These are phyloP conservation scores for Tetramorium simillimum DNA, from an alignment of 1,140 invertebrate genomes.

Conservation along the genomic window DNA sequence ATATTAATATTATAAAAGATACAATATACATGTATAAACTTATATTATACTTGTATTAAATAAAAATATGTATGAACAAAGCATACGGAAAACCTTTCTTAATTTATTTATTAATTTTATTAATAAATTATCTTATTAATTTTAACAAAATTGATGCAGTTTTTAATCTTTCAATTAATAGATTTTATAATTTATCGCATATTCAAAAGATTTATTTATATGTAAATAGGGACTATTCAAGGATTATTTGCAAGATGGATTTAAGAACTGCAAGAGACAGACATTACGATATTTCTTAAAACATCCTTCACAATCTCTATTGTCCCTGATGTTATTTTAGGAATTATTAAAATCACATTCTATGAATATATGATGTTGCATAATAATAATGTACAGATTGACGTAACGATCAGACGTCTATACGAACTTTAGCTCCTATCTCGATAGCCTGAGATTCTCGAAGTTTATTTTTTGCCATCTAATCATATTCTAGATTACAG, in stretches of 20 bases:
- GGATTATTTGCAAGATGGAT: not conserved
- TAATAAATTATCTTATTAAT: not conserved
- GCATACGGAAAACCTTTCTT: not conserved
- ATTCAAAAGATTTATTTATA: not conserved
- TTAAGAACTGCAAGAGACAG: not conserved
- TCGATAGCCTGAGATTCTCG: not conserved
- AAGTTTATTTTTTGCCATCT: constrained; percentile 5
- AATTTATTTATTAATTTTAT: not conserved
- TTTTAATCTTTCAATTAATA: not conserved
- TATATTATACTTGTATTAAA: not conserved
- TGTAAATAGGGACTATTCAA: not conserved
- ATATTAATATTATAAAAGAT: not conserved
- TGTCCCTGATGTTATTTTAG: not conserved
- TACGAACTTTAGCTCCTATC: not conserved
- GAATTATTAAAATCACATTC: not conserved
- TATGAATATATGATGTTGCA: not conserved
- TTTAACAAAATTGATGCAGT: not conserved
- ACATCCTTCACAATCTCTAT: not conserved
- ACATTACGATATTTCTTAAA: constrained; percentile 1
- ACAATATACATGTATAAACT: not conserved
- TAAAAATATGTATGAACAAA: not conserved
- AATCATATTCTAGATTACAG: not conserved
- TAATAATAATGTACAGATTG: not conserved
- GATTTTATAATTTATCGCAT: not conserved
- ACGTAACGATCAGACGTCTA: not conserved